phyloP scores from a whole-genome alignment of 2,113 vertebrate genomes.

The Caretta caretta region DNA sequence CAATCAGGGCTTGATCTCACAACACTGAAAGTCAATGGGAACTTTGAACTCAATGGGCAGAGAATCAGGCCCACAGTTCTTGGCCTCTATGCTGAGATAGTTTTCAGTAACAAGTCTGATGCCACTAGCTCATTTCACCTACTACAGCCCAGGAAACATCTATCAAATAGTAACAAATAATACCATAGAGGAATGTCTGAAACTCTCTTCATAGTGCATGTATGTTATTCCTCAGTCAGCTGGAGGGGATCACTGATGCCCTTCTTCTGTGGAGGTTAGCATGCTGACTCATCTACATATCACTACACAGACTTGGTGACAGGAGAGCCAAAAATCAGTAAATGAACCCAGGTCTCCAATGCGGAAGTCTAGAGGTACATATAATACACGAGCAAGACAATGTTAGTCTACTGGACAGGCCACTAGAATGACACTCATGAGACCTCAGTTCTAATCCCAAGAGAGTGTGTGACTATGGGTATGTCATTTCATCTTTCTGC shows the following conservation, averaged over 20 bases:
- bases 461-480: rapidly evolving
- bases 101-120: not conserved
- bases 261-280: not conserved
- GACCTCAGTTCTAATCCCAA: not conserved
- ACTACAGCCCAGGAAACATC: not conserved
- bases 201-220: not conserved
- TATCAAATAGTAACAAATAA: not conserved
- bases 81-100: not conserved
- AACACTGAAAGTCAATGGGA: not conserved
- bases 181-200: not conserved
- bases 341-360: not conserved
- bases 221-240: not conserved
- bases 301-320: not conserved
- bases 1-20: not conserved
- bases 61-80: not conserved
- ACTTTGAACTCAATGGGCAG: not conserved
- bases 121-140: not conserved
- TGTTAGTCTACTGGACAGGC: not conserved
- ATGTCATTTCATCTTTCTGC: not conserved
- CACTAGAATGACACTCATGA: not conserved
- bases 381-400: not conserved
- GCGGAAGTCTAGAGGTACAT: not conserved
- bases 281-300: not conserved
- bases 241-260: not conserved
- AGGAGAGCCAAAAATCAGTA: not conserved